Conservation (phyloP, 2,113 vertebrate genomes). For the Rhabdomys dilectus region DNA sequence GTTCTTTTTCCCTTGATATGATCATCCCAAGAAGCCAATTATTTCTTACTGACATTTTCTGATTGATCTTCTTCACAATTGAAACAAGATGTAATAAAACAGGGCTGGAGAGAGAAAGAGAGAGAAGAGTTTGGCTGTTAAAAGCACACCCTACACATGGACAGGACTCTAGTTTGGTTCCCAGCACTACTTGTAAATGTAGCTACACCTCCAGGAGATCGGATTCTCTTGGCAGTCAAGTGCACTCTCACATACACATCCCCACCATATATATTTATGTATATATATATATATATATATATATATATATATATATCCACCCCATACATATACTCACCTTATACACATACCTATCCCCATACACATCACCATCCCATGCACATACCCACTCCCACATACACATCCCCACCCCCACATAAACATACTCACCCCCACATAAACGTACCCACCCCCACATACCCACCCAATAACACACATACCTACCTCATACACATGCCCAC, state of each 20-base stretch:
- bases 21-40: neutral
- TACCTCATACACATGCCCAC: neutral
- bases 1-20: neutral
- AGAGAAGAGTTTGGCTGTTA: too few relatives aligned
- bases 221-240: neutral
- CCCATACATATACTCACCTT: too few relatives aligned
- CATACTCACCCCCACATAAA: neutral
- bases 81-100: neutral
- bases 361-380: too few relatives aligned
- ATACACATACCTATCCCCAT: neutral
- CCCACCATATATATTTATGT: neutral
- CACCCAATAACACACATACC: neutral
- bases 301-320: too few relatives aligned
- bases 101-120: neutral
- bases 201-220: neutral
- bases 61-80: conserved; percentile 13
- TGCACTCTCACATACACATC: neutral
- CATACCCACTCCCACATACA: neutral
- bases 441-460: too few relatives aligned
- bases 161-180: neutral
- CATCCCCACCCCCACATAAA: neutral
- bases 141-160: neutral
- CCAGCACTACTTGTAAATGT: neutral
- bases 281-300: too few relatives aligned
- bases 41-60: conserved; percentile 14